A percentile compares a stretch with the other conserved stretches of the same genome.
phyloP scores from a whole-genome alignment of 53 echinoderm and acorn worm species.

The Stichopus horrens region DNA sequence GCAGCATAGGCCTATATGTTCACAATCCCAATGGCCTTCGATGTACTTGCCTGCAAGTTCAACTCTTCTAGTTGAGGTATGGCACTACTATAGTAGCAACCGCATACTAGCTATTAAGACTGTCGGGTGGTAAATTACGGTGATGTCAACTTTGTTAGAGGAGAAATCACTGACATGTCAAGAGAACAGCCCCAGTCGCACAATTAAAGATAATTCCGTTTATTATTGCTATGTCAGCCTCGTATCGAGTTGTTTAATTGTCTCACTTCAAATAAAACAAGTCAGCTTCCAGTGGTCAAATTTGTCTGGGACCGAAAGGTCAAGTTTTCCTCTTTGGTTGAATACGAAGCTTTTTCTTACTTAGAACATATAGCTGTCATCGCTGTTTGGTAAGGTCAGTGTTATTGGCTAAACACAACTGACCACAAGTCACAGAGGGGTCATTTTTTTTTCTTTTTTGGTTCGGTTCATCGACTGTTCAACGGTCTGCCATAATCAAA shows the following conservation, averaged over 20 bases:
- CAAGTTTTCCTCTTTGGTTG: constrained; percentile 18
- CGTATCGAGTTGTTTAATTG: background rate
- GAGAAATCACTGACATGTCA: background rate
- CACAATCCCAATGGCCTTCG: too few relatives aligned
- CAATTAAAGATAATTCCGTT: background rate
- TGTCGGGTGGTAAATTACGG: background rate
- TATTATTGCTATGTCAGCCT: background rate
- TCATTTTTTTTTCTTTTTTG: background rate
- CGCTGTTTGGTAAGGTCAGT: constrained; percentile 15
- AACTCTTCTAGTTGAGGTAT: too few relatives aligned
- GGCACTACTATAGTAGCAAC: background rate
- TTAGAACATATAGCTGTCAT: constrained; percentile 10
- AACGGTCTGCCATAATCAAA: background rate
- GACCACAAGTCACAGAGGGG: background rate
- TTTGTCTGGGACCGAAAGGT: constrained; percentile 4
- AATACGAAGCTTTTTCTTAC: background rate
- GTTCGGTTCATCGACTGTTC: background rate
- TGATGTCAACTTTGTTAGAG: background rate
- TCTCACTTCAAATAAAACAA: background rate
- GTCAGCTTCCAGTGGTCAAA: background rate
- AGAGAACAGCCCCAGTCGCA: background rate
- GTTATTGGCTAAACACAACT: background rate
- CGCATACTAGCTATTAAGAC: background rate
- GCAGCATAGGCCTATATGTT: too few relatives aligned
- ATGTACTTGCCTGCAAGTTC: too few relatives aligned